Base-by-base conservation (phyloP, 2,888 invertebrate species). In the Eumacrocentrus americanus region DNA sequence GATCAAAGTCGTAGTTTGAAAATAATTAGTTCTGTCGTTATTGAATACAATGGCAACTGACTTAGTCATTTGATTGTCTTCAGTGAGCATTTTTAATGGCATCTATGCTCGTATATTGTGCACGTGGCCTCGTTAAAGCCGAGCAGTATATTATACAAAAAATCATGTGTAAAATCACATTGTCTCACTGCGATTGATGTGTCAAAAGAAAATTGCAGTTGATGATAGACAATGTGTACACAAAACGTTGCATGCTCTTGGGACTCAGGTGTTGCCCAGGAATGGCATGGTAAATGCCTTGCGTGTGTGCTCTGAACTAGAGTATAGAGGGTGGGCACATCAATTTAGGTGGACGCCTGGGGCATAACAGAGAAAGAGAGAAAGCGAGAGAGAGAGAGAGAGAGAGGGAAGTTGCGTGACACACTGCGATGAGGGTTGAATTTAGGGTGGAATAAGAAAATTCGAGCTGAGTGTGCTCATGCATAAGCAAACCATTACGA, bases 361-460 rank as follows among this genome's bases (percentile, higher is more conserved):
- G 71, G 66, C 68, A 70, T 57, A 63, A 65, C 60, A 63, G 63
- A 60, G 72, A 73, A 72, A 68, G 60, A 69, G 29, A 67, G 46
- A 53, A 37, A 38, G 44, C 29, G 7, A 9, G n/a, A n/a, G n/a
- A n/a, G n/a, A n/a, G n/a, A n/a, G 34, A 54, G 56, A 48, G 35
- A 50, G 37, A 22, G 35, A 56, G 57, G 55, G 50, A 62, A 29
- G 29, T 38, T 44, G 23, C 56, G 56, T 48, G 57, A 56, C 47
- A 29, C 25, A 25, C 25, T 48, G 48, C 56, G 23, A 56, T 47
- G 57, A 48, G 62, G 47, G 59, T 56, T 56, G 44, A 9, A 29
- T 50, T 62, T 46, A 25, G 46, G 23, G 3, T 1, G 20, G 2
- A 16, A 40, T 40, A 22, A 18, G 18, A 23, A 2, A 23, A 14